Evolutionary conservation across 2,888 invertebrate genomes (phyloP).

Genomic region (Pristionchus entomophagus): DNA sequence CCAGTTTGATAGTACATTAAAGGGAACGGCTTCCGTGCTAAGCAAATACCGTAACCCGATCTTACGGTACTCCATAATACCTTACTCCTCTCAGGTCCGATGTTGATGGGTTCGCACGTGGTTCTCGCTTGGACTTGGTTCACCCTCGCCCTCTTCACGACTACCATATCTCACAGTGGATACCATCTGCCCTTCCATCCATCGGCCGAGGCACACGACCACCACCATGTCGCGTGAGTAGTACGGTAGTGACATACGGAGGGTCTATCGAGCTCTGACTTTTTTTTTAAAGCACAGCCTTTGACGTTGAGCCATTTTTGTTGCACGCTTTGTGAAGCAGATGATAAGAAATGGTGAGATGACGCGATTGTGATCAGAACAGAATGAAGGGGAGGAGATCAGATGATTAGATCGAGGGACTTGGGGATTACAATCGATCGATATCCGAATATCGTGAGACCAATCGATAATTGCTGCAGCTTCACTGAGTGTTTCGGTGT

Average conservation of each 20-base stretch:
- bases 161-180: conserved; percentile 88
- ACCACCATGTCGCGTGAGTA: conserved; percentile 85
- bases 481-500: conserved; percentile 90
- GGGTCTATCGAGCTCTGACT: conserved; percentile 2
- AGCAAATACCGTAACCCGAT: background rate
- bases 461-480: conserved; percentile 78
- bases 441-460: background rate
- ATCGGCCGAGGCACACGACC: conserved; percentile 89
- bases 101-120: conserved; percentile 84
- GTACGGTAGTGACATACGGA: background rate
- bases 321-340: background rate
- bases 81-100: conserved; percentile 75
- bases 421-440: background rate
- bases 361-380: conserved; percentile 18
- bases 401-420: background rate
- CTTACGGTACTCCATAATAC: background rate
- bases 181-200: conserved; percentile 90
- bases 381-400: background rate
- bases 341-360: background rate
- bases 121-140: conserved; percentile 82
- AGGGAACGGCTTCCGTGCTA: no score
- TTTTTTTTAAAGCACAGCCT: background rate
- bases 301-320: background rate
- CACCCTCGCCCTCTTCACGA: conserved; percentile 85
- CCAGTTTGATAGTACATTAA: background rate